Conservation (phyloP, 2,113 vertebrate genomes). For the Oreochromis spilurus region DNA sequence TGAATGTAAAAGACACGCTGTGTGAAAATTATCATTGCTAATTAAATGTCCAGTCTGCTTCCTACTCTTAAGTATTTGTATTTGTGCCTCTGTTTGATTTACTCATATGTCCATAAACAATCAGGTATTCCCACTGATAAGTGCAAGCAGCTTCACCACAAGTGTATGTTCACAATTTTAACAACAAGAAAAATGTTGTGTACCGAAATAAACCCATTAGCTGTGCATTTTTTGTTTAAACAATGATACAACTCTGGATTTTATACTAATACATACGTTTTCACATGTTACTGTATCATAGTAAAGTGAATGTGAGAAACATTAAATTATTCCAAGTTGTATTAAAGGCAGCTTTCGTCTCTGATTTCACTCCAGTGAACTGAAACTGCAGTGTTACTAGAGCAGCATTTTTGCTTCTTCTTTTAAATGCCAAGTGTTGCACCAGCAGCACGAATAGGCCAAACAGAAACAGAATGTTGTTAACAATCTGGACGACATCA, state of each 20-base stretch:
- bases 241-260: neutral
- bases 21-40: too few relatives aligned
- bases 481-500: neutral
- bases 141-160: neutral
- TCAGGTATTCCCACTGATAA: neutral
- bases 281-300: neutral
- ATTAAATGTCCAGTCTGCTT: too few relatives aligned
- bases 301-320: neutral
- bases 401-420: neutral
- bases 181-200: accelerated
- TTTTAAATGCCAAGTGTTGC: neutral
- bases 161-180: neutral
- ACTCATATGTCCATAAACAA: neutral
- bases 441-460: accelerated
- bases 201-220: accelerated
- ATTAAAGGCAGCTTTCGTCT: neutral
- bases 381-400: neutral
- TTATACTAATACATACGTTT: neutral
- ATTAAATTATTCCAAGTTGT: neutral
- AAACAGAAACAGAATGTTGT: neutral
- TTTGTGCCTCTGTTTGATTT: too few relatives aligned
- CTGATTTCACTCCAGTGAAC: neutral
- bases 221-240: neutral
- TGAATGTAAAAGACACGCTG: too few relatives aligned
- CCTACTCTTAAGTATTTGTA: too few relatives aligned